phyloP scores from a whole-genome alignment of 2,113 vertebrate species.

The Nerophis ophidion region DNA sequence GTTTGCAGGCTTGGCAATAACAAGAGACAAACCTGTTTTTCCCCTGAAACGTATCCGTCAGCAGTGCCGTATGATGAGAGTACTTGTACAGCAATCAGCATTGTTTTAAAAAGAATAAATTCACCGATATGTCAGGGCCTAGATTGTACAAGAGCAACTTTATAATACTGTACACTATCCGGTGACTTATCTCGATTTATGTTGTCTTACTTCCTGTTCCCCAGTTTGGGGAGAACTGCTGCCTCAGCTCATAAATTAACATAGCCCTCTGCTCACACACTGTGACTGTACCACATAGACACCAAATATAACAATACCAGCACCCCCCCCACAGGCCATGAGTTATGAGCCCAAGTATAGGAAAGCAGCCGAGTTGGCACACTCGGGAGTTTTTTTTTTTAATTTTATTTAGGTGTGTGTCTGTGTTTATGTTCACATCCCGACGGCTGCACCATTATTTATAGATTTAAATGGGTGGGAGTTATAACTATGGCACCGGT shows the following conservation, averaged over 20 bases:
- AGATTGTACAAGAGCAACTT: constrained; percentile 36
- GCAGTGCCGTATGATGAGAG: constrained; percentile 32
- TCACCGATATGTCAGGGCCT: constrained; percentile 29
- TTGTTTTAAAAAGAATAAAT: constrained; percentile 21
- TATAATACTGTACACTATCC: constrained; percentile 57
- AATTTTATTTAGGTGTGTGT: constrained; percentile 14
- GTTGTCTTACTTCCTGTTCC: constrained; percentile 63
- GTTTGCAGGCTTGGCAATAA: constrained; percentile 53
- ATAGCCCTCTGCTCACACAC: constrained; percentile 46
- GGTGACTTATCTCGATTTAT: constrained; percentile 70
- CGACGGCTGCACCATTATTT: constrained; percentile 30
- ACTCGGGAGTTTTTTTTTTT: constrained; percentile 9
- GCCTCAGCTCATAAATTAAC: constrained; percentile 71
- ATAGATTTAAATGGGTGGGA: constrained; percentile 59
- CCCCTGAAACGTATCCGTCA: constrained; percentile 60
- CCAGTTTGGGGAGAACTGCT: constrained; percentile 65
- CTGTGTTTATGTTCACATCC: constrained; percentile 9
- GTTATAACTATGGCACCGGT: constrained; percentile 44
- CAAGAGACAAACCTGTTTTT: constrained; percentile 62
- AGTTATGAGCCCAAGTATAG: constrained; percentile 63
- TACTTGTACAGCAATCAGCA: constrained; percentile 45
- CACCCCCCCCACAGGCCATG: constrained; percentile 57
- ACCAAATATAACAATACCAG: constrained; percentile 62
- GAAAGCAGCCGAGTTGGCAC: constrained; percentile 56
- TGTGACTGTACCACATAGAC: constrained; percentile 46